Evolutionary conservation across 92 coral and sea anemone species (phyloP).

Genomic region (Porites rus): DNA sequence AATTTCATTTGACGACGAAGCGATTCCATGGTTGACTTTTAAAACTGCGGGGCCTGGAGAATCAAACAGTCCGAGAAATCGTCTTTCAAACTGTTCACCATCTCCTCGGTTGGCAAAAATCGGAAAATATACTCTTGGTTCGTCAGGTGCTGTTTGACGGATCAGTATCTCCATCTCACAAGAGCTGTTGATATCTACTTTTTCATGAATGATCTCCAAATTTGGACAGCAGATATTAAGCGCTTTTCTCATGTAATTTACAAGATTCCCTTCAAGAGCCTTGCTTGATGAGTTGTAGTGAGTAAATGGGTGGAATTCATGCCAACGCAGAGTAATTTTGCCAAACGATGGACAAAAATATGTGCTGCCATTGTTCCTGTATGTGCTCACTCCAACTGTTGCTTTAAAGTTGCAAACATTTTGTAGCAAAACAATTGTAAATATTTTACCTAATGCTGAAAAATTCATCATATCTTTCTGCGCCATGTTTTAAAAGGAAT

Average conservation of each 20-base stretch:
- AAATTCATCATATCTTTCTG: not conserved
- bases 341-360: slow-evolving; percentile 4
- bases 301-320: slow-evolving; percentile 11
- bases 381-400: not conserved
- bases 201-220: not conserved
- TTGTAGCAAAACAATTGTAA: not conserved
- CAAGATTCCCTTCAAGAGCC: slow-evolving; percentile 12
- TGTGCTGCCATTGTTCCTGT: not conserved
- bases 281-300: slow-evolving; percentile 19
- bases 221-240: slow-evolving; percentile 6
- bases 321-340: not conserved
- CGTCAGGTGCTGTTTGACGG: not conserved
- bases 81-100: slow-evolving; percentile 20
- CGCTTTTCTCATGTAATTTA: not conserved
- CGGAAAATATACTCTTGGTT: slow-evolving; percentile 22
- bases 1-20: not conserved
- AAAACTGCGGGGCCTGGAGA: slow-evolving; percentile 45
- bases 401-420: not conserved
- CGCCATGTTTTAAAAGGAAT: not conserved
- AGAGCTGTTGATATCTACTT: slow-evolving; percentile 2
- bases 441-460: not conserved
- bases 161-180: slow-evolving; percentile 25
- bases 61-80: slow-evolving; percentile 31
- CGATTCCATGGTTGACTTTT: not conserved
- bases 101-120: slow-evolving; percentile 35